Evolutionary conservation across 2,113 vertebrate genomes (phyloP), one percentile per base, ranked within the genome.

Genomic region (Tragelaphus scriptus): DNA sequence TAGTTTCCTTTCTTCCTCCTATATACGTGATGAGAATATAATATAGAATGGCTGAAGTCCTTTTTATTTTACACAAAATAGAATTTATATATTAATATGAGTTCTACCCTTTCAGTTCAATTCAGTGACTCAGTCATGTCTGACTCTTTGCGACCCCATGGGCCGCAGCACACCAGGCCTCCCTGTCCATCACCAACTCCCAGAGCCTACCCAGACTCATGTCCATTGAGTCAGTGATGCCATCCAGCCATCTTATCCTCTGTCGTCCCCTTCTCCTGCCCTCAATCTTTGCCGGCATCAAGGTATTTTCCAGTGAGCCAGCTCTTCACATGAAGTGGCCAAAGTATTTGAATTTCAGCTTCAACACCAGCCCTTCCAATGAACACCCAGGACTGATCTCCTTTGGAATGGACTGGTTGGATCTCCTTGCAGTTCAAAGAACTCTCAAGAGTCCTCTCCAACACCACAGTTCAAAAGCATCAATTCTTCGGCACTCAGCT

Each of bases 21-120:
- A 21, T 53, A 49, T 15, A 23, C 32, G 44, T 23, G 19, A 16
- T 95, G 28, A 94, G 11, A 96, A 44, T 71, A 92, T 30, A 91
- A 26, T 23, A 5, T 71, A 86, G 51, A 85, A 82, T 82, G 36
- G 2, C 32, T 86, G 32, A 90, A 26, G 1, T 30, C 3, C 0
- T 80, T 65, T 49, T 65, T 81, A 80, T 32, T 49, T 68, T 55
- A 88, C 23, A 89, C 26, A 91, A 82, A 96, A 63, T 2, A 91
- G 26, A 91, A 58, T 91, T 92, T 55, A 53, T 36, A 30, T 82
- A 71, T 94, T 94, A 47, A 44, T 80, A 88, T 92, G 36, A 90
- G 15, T 71, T 40, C 3, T 30, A 51, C 6, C 14, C 96, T 86
- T 88, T 40, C n/a, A 71, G n/a, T 71, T 71, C 68, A 23, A 19